A percentile compares a stretch with the other conserved stretches of the same genome.
phyloP scores from a whole-genome alignment of 2,113 vertebrate species.

The Psittacula cyanocephala region DNA sequence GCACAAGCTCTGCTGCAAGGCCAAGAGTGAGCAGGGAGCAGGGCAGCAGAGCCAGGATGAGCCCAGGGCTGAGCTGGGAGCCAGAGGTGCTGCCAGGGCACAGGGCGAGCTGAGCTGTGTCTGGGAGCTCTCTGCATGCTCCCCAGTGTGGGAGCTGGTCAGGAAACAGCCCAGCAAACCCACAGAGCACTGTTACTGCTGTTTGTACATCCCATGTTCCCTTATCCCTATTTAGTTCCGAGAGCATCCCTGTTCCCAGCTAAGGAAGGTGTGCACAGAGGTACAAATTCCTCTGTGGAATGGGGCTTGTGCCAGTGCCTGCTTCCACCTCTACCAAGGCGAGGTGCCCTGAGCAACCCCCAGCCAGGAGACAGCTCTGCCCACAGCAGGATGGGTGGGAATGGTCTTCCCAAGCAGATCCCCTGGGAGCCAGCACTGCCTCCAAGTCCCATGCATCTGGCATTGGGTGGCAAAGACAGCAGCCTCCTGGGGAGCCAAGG shows the following conservation, averaged over 20 bases:
- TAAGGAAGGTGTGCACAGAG: neutral
- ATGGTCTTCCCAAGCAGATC: neutral
- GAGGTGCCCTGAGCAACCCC: rapidly evolving
- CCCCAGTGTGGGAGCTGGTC: neutral
- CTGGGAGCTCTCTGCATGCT: neutral
- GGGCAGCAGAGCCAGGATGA: neutral
- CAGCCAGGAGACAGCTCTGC: neutral
- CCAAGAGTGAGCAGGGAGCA: neutral
- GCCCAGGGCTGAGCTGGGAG: neutral
- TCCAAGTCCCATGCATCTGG: rapidly evolving
- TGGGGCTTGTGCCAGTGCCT: rapidly evolving
- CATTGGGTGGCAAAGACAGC: neutral
- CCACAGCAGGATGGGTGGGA: neutral
- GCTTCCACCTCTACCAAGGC: neutral
- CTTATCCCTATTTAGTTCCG: neutral
- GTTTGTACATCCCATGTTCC: neutral
- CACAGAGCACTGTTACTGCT: neutral
- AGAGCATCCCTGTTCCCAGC: neutral
- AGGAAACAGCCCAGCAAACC: neutral
- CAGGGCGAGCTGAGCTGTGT: rapidly evolving
- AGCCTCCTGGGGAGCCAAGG: neutral
- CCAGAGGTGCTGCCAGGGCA: neutral
- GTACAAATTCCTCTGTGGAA: neutral
- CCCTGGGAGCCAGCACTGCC: neutral
- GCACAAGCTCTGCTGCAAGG: neutral